These are phyloP conservation scores for Eudorcas thomsonii DNA, from an alignment of 2,113 vertebrate genomes.

Conservation along the genomic window DNA sequence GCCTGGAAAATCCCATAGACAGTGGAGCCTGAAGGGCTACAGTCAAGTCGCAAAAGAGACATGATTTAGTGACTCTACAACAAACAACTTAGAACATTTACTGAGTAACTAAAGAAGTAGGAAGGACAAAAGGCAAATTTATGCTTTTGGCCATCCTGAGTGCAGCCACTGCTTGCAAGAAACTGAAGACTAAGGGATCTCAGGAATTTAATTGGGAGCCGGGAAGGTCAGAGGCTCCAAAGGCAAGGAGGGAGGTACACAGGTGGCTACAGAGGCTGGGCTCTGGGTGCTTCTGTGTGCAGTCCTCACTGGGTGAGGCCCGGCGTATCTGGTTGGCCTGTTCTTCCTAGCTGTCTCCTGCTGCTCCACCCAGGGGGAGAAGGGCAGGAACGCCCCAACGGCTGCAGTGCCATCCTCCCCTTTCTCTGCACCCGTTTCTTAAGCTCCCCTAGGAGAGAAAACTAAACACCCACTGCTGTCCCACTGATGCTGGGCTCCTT, in stretches of 20 bases:
- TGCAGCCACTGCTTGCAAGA: background rate
- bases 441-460: background rate
- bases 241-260: background rate
- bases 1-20: background rate
- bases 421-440: background rate
- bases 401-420: background rate
- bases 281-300: background rate
- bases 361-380: background rate
- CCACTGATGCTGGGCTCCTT: constrained; percentile 68
- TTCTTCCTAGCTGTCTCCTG: background rate
- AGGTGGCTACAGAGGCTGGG: rapidly evolving
- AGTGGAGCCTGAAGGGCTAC: background rate
- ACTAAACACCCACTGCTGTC: background rate
- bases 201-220: background rate
- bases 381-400: rapidly evolving
- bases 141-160: background rate
- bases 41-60: background rate
- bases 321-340: background rate
- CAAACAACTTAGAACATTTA: background rate
- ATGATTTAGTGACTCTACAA: background rate
- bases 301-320: background rate
- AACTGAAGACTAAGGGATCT: background rate
- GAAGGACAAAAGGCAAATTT: background rate
- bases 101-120: background rate
- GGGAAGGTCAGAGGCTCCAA: background rate